Conservation (phyloP, 2,888 invertebrate genomes). For the Drosophila antonietae region DNA sequence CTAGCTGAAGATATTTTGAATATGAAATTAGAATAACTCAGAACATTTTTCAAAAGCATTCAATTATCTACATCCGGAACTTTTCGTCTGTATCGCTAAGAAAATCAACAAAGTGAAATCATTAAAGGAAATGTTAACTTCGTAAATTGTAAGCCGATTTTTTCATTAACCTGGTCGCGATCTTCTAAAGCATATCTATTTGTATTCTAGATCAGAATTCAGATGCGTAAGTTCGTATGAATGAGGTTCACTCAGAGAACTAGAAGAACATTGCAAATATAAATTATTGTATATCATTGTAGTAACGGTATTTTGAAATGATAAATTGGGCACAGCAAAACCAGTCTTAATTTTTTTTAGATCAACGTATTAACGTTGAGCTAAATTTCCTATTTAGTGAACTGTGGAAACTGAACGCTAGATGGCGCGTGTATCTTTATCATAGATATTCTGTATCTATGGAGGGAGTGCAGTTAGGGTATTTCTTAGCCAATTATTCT, state of each 20-base stretch:
- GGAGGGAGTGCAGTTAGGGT: not conserved
- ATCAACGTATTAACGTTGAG: not conserved
- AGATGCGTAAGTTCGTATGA: not conserved
- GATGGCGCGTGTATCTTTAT: not conserved
- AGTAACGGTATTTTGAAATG: not conserved
- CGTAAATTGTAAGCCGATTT: not conserved
- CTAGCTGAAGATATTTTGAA: conserved; percentile 7
- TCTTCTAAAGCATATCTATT: not conserved
- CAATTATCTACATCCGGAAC: conserved; percentile 1
- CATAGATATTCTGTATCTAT: not conserved
- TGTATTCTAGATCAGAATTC: not conserved
- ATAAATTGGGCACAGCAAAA: not conserved
- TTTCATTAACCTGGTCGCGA: not conserved
- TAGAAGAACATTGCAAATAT: not conserved
- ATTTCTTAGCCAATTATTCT: not conserved
- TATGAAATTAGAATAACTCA: not conserved
- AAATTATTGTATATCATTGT: not conserved
- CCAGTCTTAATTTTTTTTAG: not conserved
- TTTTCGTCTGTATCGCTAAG: not conserved
- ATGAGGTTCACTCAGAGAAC: not conserved
- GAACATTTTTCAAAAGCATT: conserved; percentile 2
- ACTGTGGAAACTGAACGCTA: not conserved
- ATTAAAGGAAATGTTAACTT: conserved; percentile 24
- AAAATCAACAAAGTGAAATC: conserved; percentile 5
- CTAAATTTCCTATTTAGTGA: not conserved